Conservation (phyloP, 2,113 vertebrate genomes). For the Corythaixoides concolor region DNA sequence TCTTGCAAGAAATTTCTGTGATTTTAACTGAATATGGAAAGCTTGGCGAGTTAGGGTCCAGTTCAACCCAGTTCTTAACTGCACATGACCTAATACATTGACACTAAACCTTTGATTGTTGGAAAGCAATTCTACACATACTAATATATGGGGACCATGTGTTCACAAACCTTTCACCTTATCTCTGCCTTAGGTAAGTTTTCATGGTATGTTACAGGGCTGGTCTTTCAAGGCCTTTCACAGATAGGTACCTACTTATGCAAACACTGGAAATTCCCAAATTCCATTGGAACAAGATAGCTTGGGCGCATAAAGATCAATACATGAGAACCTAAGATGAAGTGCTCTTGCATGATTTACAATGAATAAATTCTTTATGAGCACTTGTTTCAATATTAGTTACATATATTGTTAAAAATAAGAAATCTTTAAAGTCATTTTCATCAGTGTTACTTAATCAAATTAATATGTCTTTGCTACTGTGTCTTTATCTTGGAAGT, state of each 20-base stretch:
- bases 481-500: background rate
- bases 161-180: background rate
- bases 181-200: background rate
- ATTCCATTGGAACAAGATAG: background rate
- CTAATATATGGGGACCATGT: background rate
- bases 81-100: background rate
- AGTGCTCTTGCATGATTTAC: background rate
- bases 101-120: rapidly evolving
- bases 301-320: background rate
- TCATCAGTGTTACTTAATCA: background rate
- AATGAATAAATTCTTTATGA: background rate
- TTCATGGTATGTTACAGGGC: background rate
- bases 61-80: background rate
- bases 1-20: background rate
- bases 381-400: background rate
- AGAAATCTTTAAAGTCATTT: background rate
- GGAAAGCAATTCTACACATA: background rate
- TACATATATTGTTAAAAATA: background rate
- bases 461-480: background rate
- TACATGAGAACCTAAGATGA: background rate
- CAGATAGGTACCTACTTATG: background rate
- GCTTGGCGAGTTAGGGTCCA: background rate
- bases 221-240: background rate
- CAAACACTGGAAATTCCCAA: background rate
- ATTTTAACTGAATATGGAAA: background rate